These are phyloP conservation scores for Struthio camelus DNA, from an alignment of 2,113 vertebrate genomes.

Conservation along the genomic window DNA sequence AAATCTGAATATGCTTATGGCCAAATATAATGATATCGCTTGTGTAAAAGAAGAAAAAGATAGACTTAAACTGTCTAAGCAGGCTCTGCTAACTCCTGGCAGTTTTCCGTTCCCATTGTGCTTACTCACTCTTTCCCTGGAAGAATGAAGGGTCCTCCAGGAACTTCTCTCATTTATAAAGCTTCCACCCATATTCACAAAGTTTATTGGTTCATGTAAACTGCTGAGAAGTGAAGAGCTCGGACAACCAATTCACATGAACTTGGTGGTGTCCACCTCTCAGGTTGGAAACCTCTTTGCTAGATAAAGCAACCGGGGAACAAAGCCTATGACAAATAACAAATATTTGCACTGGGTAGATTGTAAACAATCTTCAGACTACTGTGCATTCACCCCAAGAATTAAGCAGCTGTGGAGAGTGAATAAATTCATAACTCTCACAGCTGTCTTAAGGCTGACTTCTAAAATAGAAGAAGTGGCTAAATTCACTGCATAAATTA, in stretches of 20 bases:
- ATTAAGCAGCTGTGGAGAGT: background rate
- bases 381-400: background rate
- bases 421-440: background rate
- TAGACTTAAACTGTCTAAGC: background rate
- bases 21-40: background rate
- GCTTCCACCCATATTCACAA: background rate
- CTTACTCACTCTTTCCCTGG: conserved; percentile 12
- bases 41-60: background rate
- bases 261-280: background rate
- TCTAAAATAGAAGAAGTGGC: background rate
- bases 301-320: background rate
- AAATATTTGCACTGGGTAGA: background rate
- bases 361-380: background rate
- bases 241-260: background rate
- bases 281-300: background rate
- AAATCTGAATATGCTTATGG: background rate
- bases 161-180: background rate
- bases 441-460: background rate
- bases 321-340: background rate
- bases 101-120: background rate
- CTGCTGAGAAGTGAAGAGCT: background rate
- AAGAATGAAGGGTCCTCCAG: background rate
- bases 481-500: conserved; percentile 17
- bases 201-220: background rate
- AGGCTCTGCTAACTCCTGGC: background rate